These are phyloP conservation scores for Choristoneura rosaceana DNA, from an alignment of 2,888 invertebrate genomes.

Conservation along the genomic window DNA sequence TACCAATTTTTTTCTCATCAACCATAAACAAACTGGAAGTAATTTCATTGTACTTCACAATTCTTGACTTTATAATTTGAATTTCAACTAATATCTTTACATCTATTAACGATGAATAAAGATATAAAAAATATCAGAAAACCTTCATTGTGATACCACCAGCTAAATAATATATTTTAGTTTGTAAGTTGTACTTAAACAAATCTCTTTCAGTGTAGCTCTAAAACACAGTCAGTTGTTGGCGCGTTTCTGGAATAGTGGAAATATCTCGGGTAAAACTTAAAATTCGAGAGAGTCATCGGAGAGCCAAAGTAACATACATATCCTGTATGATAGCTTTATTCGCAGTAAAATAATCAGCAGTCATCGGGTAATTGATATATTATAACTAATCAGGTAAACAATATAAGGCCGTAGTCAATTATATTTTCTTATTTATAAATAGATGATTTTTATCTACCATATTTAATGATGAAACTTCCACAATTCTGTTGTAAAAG, in stretches of 20 bases:
- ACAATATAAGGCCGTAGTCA: background rate
- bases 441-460: background rate
- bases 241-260: conserved; percentile 2
- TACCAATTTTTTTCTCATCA: background rate
- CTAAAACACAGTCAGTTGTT: conserved; percentile 1
- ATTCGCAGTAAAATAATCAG: background rate
- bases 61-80: background rate
- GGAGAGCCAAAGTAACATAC: background rate
- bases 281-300: background rate
- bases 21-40: background rate
- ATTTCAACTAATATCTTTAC: background rate
- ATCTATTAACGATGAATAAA: background rate
- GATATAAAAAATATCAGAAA: background rate
- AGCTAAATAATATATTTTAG: background rate
- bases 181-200: background rate
- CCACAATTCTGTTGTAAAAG: background rate
- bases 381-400: conserved; percentile 23
- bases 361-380: conserved; percentile 2
- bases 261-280: background rate
- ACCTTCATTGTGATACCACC: background rate
- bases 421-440: background rate
- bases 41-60: background rate
- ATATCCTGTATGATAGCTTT: background rate
- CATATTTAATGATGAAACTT: background rate
- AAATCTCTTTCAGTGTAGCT: conserved; percentile 16